A percentile compares a stretch with the other conserved stretches of the same genome.
Conservation (phyloP, 2,113 vertebrate species). For the Candoia aspera region DNA sequence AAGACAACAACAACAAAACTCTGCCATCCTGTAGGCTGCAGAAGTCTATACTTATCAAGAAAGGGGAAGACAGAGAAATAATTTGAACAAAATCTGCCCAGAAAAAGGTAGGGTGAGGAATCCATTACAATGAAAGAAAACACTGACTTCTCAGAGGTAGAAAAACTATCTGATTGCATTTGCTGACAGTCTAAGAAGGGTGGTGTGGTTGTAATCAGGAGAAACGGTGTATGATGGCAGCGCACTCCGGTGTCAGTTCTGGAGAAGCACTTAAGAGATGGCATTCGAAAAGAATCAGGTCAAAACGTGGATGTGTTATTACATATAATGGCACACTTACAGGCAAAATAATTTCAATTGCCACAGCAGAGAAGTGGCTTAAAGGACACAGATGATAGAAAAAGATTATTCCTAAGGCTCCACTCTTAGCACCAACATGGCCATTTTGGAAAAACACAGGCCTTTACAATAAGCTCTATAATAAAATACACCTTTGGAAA, state of each 20-base stretch:
- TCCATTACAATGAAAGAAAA: slow-evolving; percentile 43
- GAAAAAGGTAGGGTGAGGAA: neutral
- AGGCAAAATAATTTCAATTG: neutral
- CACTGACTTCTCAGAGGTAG: slow-evolving; percentile 27
- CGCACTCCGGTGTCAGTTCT: slow-evolving; percentile 17
- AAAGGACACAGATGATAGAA: neutral
- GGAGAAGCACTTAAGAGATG: neutral
- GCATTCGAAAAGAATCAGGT: slow-evolving; percentile 23
- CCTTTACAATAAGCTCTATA: neutral
- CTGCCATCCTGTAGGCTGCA: slow-evolving; percentile 3
- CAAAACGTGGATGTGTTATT: neutral
- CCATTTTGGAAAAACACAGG: neutral
- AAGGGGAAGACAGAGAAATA: slow-evolving; percentile 40
- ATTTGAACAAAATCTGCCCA: slow-evolving; percentile 34
- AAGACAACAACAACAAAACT: slow-evolving; percentile 43
- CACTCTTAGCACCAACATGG: neutral
- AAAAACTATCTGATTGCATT: slow-evolving; percentile 49
- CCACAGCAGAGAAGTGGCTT: slow-evolving; percentile 11
- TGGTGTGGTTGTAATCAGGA: slow-evolving; percentile 34
- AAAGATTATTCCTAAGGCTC: fast-evolving
- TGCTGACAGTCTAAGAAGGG: slow-evolving; percentile 51
- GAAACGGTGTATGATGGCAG: neutral
- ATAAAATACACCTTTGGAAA: neutral
- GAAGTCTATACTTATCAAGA: slow-evolving; percentile 46
- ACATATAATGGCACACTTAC: neutral